These are phyloP conservation scores for Eremobia ochroleuca DNA, from an alignment of 2,888 invertebrate species.

Conservation along the genomic window DNA sequence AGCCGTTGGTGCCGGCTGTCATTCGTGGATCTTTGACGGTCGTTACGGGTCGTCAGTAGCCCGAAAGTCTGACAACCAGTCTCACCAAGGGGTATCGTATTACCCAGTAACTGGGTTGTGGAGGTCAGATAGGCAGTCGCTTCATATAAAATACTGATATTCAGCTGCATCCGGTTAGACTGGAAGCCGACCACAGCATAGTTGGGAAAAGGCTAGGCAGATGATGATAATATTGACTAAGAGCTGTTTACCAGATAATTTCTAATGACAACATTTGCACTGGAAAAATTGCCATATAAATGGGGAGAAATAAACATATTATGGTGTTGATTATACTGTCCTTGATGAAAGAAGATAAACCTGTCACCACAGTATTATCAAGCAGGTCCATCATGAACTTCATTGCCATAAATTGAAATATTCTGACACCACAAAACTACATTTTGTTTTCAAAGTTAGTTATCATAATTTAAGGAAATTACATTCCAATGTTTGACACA, in stretches of 20 bases:
- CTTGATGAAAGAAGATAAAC: slow-evolving; percentile 11
- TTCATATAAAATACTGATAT: too few relatives aligned
- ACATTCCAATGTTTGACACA: slow-evolving; percentile 33
- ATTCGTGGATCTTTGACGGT: too few relatives aligned
- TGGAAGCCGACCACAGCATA: too few relatives aligned
- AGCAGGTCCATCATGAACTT: neutral
- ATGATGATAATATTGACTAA: neutral
- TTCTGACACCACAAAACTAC: slow-evolving; percentile 12
- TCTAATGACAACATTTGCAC: neutral
- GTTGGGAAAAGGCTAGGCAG: too few relatives aligned
- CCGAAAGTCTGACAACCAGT: too few relatives aligned
- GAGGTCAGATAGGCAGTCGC: too few relatives aligned
- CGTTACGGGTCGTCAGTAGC: too few relatives aligned
- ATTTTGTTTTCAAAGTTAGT: slow-evolving; percentile 11
- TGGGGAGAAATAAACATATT: neutral
- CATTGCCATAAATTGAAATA: slow-evolving; percentile 4
- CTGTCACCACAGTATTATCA: slow-evolving; percentile 3
- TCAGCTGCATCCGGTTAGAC: too few relatives aligned
- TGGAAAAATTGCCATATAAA: neutral
- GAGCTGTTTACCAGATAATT: neutral
- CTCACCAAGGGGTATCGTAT: too few relatives aligned
- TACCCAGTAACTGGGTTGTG: too few relatives aligned
- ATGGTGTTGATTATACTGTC: neutral
- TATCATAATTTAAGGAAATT: slow-evolving; percentile 43
- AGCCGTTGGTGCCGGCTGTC: too few relatives aligned